These are phyloP conservation scores for Microchrysa polita DNA, from an alignment of 2,888 invertebrate genomes.

Conservation along the genomic window DNA sequence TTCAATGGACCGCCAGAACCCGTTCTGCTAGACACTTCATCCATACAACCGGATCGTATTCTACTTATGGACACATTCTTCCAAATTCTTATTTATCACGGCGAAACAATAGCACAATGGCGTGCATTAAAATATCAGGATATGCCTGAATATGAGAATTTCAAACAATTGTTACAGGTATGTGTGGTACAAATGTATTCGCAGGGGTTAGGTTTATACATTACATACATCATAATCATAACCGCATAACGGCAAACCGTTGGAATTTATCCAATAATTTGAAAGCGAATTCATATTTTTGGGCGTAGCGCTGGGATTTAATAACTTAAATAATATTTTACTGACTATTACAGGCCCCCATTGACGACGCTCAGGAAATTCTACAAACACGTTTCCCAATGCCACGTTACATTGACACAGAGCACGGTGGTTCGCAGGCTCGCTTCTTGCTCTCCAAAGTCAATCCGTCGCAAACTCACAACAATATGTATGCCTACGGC, in stretches of 20 bases:
- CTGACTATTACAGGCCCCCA: slow-evolving; percentile 77
- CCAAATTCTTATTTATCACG: slow-evolving; percentile 99
- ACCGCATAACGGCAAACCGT: no score
- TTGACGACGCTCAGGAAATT: slow-evolving; percentile 97
- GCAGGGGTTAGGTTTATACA: no score
- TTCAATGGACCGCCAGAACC: slow-evolving; percentile 98
- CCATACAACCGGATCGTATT: slow-evolving; percentile 96
- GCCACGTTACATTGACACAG: slow-evolving; percentile 98
- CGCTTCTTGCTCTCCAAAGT: slow-evolving; percentile 98
- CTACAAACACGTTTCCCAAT: slow-evolving; percentile 96
- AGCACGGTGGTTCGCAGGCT: slow-evolving; percentile 99
- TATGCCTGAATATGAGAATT: slow-evolving; percentile 96
- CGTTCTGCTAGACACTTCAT: slow-evolving; percentile 95
- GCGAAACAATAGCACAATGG: slow-evolving; percentile 99
- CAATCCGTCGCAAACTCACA: slow-evolving; percentile 99
- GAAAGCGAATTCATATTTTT: no score
- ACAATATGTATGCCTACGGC: slow-evolving; percentile 97
- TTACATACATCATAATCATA: no score
- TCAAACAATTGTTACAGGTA: slow-evolving; percentile 83
- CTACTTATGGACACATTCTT: slow-evolving; percentile 99
- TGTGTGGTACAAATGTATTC: no score
- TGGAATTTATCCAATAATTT: no score
- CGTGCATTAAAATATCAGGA: slow-evolving; percentile 94
- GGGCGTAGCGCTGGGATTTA: no score
- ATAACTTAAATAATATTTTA: neutral